Base-by-base conservation (phyloP, 2,113 vertebrate species). In the Dipodomys merriami region DNA sequence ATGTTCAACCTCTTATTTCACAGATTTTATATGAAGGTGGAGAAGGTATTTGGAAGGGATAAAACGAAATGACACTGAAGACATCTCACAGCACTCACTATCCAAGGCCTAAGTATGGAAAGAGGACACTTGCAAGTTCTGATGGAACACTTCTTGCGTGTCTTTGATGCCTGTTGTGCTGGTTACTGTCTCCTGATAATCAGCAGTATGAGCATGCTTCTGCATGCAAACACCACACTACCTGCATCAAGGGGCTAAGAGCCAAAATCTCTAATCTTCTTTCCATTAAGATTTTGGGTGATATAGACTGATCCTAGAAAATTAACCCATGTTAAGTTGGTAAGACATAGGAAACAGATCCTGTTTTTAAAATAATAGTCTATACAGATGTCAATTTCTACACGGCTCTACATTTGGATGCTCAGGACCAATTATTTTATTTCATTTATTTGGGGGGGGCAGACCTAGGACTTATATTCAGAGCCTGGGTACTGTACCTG, bases 191-290 rank as follows among this genome's bases (percentile, higher is more conserved):
- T 78, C 19, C 5, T n/a, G 12, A 79, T 18, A 7, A 6, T 57
- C 1, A 60, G n/a, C 8, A 18, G 49, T 65, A 5, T 19, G n/a
- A 0, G 33, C 12, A 25, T 3, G 35, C 2, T 44, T 68, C 7
- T n/a, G n/a, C n/a, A n/a, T 7, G 10, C 1, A 86, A n/a, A 64
- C 1, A 46, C 6, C 2, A 6, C 2, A 35, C 23, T n/a, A 1
- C 60, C 84, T 81, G 15, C 18, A 29, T 23, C 11, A 18, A 53
- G 35, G 6, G 10, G 5, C 30, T 79, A 19, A 78, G 83, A 72
- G 4, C 7, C 33, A 16, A 3, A 60, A 65, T 35, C 16, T 5
- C 10, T 74, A 78, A 53, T 0, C 33, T 5, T 27, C 2, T 72
- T 73, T 71, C 35, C n/a, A n/a, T 25, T 39, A 23, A 79, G 20